phyloP scores from a whole-genome alignment of 2,797 vertebrate species.

The Onychomys torridus region DNA sequence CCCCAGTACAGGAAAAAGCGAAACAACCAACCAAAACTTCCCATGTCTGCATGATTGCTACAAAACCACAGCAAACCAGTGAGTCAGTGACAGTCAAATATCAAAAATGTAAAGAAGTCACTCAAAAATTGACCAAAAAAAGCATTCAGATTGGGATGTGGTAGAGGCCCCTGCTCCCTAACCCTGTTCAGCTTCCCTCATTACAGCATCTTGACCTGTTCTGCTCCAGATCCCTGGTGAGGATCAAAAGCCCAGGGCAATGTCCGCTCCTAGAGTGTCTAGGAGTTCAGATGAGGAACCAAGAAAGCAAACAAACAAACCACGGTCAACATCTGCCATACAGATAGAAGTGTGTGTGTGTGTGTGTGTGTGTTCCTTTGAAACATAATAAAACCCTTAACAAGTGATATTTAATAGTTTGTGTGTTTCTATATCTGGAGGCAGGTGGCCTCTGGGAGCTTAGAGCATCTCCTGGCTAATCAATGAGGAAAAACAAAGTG shows the following conservation, averaged over 20 bases:
- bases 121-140: neutral
- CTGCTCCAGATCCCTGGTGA: neutral
- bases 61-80: neutral
- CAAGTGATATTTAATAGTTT: neutral
- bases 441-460: neutral
- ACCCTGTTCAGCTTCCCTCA: neutral
- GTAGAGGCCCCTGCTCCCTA: neutral
- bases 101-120: neutral
- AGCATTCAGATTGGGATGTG: neutral
- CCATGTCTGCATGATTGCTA: neutral
- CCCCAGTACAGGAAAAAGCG: neutral
- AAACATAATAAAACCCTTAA: neutral
- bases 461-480: neutral
- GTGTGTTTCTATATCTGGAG: neutral
- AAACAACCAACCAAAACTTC: neutral
- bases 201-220: neutral
- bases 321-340: neutral
- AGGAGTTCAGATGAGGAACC: neutral
- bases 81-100: neutral
- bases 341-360: neutral
- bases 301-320: neutral
- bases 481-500: neutral
- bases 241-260: too few species aligned
- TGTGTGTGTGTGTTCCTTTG: neutral
- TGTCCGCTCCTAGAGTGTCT: neutral